These are phyloP conservation scores for Coranthus polyacanthus DNA, from an alignment of 2,797 vertebrate species.

Conservation along the genomic window DNA sequence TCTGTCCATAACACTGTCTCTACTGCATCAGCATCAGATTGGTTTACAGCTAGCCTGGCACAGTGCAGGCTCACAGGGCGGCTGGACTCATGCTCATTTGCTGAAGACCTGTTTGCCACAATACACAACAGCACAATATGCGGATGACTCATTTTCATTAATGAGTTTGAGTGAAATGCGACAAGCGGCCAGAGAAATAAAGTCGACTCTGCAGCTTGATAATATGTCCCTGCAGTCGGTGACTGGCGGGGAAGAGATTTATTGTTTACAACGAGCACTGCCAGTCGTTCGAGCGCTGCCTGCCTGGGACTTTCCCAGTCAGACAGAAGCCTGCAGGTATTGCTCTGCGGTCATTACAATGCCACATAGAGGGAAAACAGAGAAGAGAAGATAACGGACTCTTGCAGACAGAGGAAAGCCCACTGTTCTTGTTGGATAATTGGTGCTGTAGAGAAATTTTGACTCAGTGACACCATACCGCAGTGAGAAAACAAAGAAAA, in stretches of 20 bases:
- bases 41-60: conserved; percentile 78
- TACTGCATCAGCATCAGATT: conserved; percentile 82
- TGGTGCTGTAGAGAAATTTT: conserved; percentile 50
- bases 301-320: conserved; percentile 57
- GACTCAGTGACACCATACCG: conserved; percentile 58
- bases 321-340: conserved; percentile 64
- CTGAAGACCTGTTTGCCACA: conserved; percentile 57
- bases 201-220: conserved; percentile 39
- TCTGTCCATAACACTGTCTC: conserved; percentile 69
- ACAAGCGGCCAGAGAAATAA: conserved; percentile 51
- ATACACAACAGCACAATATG: conserved; percentile 51
- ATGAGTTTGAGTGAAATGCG: conserved; percentile 64
- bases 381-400: conserved; percentile 26
- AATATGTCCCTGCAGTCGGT: conserved; percentile 47
- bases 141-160: conserved; percentile 75
- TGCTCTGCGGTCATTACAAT: conserved; percentile 60
- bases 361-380: conserved; percentile 42
- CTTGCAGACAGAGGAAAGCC: conserved; percentile 50
- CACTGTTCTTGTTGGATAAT: conserved; percentile 52
- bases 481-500: conserved; percentile 69
- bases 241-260: conserved; percentile 63
- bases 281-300: conserved; percentile 50
- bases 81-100: conserved; percentile 50
- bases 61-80: conserved; percentile 56
- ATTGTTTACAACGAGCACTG: conserved; percentile 61